These are phyloP conservation scores for Kryptopterus vitreolus DNA, from an alignment of 2,797 vertebrate species.

Conservation along the genomic window DNA sequence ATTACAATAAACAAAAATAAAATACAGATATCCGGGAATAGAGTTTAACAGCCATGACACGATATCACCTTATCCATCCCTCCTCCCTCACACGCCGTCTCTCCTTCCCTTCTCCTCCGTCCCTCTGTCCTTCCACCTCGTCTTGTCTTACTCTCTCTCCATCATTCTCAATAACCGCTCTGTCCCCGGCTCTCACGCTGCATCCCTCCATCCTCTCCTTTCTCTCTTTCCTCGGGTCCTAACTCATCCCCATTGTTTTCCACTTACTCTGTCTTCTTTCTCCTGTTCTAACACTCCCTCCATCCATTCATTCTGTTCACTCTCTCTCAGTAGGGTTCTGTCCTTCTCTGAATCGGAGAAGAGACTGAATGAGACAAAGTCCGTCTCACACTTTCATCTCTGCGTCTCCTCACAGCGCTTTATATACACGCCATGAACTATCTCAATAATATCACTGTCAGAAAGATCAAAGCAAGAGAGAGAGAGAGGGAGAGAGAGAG, in stretches of 20 bases:
- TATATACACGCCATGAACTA: neutral
- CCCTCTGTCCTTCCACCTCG: too few relatives aligned
- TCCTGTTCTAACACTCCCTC: neutral
- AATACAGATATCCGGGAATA: too few relatives aligned
- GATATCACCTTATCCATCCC: neutral
- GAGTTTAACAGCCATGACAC: neutral
- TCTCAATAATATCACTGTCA: neutral
- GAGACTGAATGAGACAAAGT: conserved; percentile 49
- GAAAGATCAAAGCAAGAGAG: neutral
- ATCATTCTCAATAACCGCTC: neutral
- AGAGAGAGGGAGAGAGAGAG: conserved; percentile 10
- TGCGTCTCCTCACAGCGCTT: neutral
- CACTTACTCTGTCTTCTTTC: neutral
- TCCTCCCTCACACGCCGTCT: neutral
- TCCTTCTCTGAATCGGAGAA: conserved; percentile 50
- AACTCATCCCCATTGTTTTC: neutral
- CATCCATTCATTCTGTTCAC: conserved; percentile 36
- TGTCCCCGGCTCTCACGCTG: too few relatives aligned
- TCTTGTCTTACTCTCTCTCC: neutral
- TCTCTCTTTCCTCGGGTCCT: neutral
- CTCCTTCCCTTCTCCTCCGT: too few relatives aligned
- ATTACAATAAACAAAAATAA: too few relatives aligned
- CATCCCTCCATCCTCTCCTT: neutral
- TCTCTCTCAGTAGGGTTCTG: conserved; percentile 21
- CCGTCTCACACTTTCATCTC: conserved; percentile 27